Conservation (phyloP, 2,113 vertebrate species). For the Drymodes brunneopygia region DNA sequence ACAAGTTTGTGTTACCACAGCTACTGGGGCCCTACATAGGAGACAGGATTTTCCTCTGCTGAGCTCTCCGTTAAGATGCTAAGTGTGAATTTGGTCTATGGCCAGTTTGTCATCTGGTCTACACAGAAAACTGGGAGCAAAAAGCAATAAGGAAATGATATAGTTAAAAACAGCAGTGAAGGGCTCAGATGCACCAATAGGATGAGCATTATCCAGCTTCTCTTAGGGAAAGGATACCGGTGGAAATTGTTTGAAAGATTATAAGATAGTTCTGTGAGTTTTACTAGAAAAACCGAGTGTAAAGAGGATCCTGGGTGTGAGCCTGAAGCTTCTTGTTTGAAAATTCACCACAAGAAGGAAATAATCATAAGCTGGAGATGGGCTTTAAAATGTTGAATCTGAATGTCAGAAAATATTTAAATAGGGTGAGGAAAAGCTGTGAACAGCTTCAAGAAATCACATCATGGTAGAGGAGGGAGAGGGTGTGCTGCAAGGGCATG, state of each 20-base stretch:
- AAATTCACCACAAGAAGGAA: neutral
- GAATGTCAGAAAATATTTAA: neutral
- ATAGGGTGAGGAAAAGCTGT: neutral
- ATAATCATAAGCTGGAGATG: neutral
- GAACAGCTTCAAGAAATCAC: neutral
- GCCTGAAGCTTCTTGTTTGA: neutral
- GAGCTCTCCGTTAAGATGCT: neutral
- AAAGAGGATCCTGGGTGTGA: neutral
- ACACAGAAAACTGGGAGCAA: neutral
- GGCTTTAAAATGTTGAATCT: neutral
- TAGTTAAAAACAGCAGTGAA: neutral
- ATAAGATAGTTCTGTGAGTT: neutral
- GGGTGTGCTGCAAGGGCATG: neutral
- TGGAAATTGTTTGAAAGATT: neutral
- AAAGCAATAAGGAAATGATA: neutral
- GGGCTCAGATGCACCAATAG: neutral
- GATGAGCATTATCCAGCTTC: neutral
- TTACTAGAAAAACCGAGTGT: neutral
- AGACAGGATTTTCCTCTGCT: neutral
- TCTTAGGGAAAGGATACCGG: neutral
- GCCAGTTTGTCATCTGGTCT: neutral
- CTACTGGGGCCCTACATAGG: rapidly evolving
- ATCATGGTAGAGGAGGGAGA: rapidly evolving
- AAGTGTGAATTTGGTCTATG: neutral
- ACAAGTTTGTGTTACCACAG: neutral